Evolutionary conservation across 2,113 vertebrate genomes (phyloP).

Genomic region (Leptodactylus fuscus): DNA sequence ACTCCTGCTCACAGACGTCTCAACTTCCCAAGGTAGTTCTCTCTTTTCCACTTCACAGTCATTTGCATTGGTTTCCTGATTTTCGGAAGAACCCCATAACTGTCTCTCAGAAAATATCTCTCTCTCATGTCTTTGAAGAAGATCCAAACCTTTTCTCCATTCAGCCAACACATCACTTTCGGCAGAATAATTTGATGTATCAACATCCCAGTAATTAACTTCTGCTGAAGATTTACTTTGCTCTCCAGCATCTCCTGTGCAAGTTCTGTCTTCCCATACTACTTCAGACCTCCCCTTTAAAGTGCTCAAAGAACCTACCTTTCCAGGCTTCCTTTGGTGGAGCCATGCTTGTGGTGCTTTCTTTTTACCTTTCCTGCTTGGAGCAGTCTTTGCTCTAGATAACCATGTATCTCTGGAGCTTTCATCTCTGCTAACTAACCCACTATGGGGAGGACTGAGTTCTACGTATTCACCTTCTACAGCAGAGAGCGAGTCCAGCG

Average conservation of each 20-base stretch:
- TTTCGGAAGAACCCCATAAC: slow-evolving; percentile 18
- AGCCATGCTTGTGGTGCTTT: slow-evolving; percentile 79
- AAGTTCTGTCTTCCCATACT: slow-evolving; percentile 38
- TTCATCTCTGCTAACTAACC: slow-evolving; percentile 51
- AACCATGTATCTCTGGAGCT: slow-evolving; percentile 73
- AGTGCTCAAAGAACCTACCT: slow-evolving; percentile 60
- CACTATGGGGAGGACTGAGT: slow-evolving; percentile 75
- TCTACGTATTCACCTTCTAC: slow-evolving; percentile 81
- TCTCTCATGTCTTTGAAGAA: slow-evolving; percentile 31
- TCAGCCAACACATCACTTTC: slow-evolving; percentile 47
- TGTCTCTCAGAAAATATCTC: slow-evolving; percentile 32
- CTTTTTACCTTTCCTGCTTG: slow-evolving; percentile 79
- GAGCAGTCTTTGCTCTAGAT: slow-evolving; percentile 82
- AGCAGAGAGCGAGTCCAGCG: slow-evolving; percentile 43
- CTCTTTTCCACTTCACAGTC: slow-evolving; percentile 13
- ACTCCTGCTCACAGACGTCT: background rate
- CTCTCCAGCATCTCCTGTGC: slow-evolving; percentile 12
- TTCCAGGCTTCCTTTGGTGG: slow-evolving; percentile 69
- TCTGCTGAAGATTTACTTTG: slow-evolving; percentile 7
- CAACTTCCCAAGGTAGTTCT: background rate
- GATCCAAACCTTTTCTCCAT: slow-evolving; percentile 52
- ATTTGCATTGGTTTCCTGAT: background rate
- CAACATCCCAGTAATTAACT: slow-evolving; percentile 48
- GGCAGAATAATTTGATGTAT: slow-evolving; percentile 30
- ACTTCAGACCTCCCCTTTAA: slow-evolving; percentile 44